Evolutionary conservation across 2,113 vertebrate species (phyloP), one percentile per base, ranked within the genome.

Genomic region (Shinisaurus crocodilurus): DNA sequence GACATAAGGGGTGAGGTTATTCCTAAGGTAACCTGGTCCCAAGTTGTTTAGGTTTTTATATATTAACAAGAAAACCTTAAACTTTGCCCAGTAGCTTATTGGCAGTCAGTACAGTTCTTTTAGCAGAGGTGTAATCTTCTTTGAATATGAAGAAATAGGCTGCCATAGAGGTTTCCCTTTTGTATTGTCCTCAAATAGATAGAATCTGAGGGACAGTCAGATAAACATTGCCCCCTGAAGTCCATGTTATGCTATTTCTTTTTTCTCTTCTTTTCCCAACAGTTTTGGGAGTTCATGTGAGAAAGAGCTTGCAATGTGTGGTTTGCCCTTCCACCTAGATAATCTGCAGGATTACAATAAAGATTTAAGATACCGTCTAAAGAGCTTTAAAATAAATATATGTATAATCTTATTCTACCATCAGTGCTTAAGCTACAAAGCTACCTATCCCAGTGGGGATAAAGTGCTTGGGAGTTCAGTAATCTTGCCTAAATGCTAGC

Each of bases 201-300:
- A 83, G 25, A 29, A 81, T 63, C 70, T 40, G 43, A 63, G 50
- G 50, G 57, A 79, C 5, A 0, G 37, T 82, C 37, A 63, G 85
- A 2, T 20, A 82, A 90, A 91, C 50, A 88, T n/a, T 90, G 82
- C 69, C 84, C 50, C 88, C 70, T 91, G 82, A 91, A 88, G 88
- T 67, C 90, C 85, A 12, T 29, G 63, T 37, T n/a, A 1, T 45
- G n/a, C 9, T 70, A 50, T 1, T 84, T 60, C 27, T 45, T 50
- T 32, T 65, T 43, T 16, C 43, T 74, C 16, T 6, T 6, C 20
- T 54, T 60, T 60, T 48, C 3, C 34, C 57, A 0, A n/a, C 29
- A 6, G 25, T 43, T 89, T 90, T 74, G 85, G 82, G 82, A 76
- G 25, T 2, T 88, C 40, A 1, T 6, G 6, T 1, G 2, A 20